A percentile compares a stretch with the other conserved stretches of the same genome.
These are phyloP conservation scores for Pangasius krempfi DNA, from an alignment of 2,797 vertebrate genomes.

Conservation along the genomic window DNA sequence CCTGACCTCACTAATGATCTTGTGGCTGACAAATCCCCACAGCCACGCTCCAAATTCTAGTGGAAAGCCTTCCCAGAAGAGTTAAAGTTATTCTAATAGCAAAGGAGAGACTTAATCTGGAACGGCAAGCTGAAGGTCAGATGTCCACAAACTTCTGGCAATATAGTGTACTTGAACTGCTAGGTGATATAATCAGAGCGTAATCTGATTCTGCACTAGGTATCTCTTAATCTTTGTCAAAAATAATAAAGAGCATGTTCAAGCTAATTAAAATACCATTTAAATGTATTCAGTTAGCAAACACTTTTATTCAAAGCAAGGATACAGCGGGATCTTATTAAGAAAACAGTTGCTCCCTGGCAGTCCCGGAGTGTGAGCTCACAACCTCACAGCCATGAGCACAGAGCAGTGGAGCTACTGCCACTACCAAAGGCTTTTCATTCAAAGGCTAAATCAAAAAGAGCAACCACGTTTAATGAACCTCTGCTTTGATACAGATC, in stretches of 20 bases:
- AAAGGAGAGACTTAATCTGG: neutral
- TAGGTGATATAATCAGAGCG: neutral
- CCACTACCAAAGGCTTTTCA: neutral
- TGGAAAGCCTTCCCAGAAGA: neutral
- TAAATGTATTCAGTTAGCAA: neutral
- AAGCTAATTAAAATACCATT: neutral
- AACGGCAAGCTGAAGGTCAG: neutral
- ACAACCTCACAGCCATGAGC: neutral
- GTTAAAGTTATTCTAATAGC: neutral
- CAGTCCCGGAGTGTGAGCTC: neutral
- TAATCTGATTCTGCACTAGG: neutral
- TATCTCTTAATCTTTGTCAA: neutral
- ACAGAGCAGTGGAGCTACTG: neutral
- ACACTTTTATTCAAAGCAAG: neutral
- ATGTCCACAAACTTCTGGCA: neutral
- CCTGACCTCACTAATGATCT: neutral
- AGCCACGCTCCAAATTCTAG: neutral
- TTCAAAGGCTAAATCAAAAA: neutral
- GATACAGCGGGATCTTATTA: neutral
- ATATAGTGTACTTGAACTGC: neutral
- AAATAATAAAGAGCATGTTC: neutral
- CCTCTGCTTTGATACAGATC: neutral
- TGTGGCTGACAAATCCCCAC: neutral
- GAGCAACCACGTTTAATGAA: neutral
- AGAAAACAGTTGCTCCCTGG: neutral